phyloP scores from a whole-genome alignment of 2,888 invertebrate genomes.

The Rotaria socialis region DNA sequence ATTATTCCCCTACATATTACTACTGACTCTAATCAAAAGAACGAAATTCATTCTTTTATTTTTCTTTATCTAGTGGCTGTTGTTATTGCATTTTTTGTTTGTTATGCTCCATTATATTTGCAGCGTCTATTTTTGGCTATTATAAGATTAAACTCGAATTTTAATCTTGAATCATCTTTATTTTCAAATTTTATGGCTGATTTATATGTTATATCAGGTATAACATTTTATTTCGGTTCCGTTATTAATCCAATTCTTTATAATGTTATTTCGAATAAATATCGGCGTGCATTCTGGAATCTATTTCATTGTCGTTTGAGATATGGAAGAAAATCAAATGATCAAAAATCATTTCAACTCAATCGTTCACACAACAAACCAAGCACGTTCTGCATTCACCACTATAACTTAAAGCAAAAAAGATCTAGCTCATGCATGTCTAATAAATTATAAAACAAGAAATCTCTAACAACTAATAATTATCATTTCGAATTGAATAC shows the following conservation, averaged over 20 bases:
- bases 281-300: conserved; percentile 22
- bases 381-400: too few species aligned
- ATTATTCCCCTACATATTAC: too few species aligned
- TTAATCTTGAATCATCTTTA: not conserved
- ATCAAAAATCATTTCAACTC: not conserved
- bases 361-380: not conserved
- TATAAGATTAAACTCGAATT: not conserved
- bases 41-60: too few species aligned
- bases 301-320: not conserved
- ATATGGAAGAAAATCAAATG: not conserved
- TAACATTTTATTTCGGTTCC: conserved; percentile 12
- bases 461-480: too few species aligned
- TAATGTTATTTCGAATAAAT: conserved; percentile 36
- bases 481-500: too few species aligned
- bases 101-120: conserved; percentile 33
- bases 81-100: conserved; percentile 28
- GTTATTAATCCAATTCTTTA: conserved; percentile 34
- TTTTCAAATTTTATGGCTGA: not conserved
- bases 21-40: too few species aligned
- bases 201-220: conserved; percentile 10
- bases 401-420: not conserved
- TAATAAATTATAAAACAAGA: not conserved
- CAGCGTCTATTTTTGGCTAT: conserved; percentile 19
- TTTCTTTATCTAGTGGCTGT: conserved; percentile 9
- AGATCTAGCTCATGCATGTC: not conserved